phyloP scores from a whole-genome alignment of 2,113 vertebrate genomes.

The Aspiorhynchus laticeps region DNA sequence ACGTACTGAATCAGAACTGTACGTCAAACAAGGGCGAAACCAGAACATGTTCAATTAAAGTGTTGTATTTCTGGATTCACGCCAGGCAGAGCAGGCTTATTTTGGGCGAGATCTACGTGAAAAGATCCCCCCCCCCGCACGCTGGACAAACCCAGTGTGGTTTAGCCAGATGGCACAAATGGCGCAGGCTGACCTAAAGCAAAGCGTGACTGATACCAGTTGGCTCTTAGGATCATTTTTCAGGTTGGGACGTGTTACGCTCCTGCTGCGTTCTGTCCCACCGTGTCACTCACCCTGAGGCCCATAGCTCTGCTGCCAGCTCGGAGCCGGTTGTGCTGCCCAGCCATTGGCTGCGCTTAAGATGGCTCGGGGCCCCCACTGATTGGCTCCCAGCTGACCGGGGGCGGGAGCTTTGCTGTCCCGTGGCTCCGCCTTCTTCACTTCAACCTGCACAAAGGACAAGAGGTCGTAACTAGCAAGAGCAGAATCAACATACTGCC shows the following conservation, averaged over 20 bases:
- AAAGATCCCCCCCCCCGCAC: constrained; percentile 9
- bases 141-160: constrained; percentile 30
- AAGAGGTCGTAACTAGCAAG: constrained; percentile 75
- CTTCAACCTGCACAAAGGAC: constrained; percentile 96
- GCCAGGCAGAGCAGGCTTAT: not conserved
- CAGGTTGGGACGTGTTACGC: constrained; percentile 70
- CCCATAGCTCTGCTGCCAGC: constrained; percentile 94
- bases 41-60: constrained; percentile 26
- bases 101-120: constrained; percentile 17
- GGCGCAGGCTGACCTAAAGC: constrained; percentile 35
- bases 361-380: constrained; percentile 93
- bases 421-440: constrained; percentile 96
- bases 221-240: constrained; percentile 49
- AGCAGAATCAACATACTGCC: constrained; percentile 69
- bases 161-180: constrained; percentile 50
- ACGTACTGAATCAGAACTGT: not conserved
- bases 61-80: constrained; percentile 20
- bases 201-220: constrained; percentile 44
- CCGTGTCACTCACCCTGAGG: constrained; percentile 88
- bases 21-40: not conserved
- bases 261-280: constrained; percentile 74
- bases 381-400: constrained; percentile 87
- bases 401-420: constrained; percentile 92
- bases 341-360: constrained; percentile 95
- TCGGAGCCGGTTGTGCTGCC: constrained; percentile 91